Evolutionary conservation across 2,888 invertebrate species (phyloP), one percentile per base, ranked within the genome.

Genomic region (Lydus trimaculatus): DNA sequence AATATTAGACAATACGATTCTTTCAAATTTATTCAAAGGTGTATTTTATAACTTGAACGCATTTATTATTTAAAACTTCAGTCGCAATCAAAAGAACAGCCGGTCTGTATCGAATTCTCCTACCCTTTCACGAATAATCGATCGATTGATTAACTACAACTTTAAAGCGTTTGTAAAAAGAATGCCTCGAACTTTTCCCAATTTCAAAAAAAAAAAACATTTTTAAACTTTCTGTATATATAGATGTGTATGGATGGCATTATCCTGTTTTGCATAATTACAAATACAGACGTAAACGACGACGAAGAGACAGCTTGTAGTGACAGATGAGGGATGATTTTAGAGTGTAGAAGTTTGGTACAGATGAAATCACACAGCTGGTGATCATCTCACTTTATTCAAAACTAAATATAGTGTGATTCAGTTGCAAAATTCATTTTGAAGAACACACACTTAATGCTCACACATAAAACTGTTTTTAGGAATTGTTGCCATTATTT

Each of bases 351-450:
- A 43, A 43, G 17, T 13, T 17, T 5, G 20, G 48, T 8, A 23
- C 23, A n/a, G 48, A 52, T 52, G 48, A 25, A 56, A 56, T 56
- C 56, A 56, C 56, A 56, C 56, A 56, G 56, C 23, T 56, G 56
- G 25, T 56, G 56, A 56, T 56, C 56, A 25, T 25, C 23, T 13
- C 25, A 1, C 56, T 52, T 15, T 23, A 11, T 9, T n/a, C 17
- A 23, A 52, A 56, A 56, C 13, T n/a, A 36, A 4, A 48, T 20
- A 48, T 20, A 20, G 7, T 11, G 23, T 20, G 56, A 25, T 56
- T 25, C 56, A 25, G 11, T 13, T 43, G 1, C 11, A 5, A 25
- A 48, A 48, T 48, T 48, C n/a, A 48, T 48, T n/a, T 20, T 48
- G 28, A 28, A 28, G 28, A n/a, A n/a, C n/a, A n/a, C n/a, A n/a